Conservation (phyloP, 2,113 vertebrate species). For the Barbus barbus region DNA sequence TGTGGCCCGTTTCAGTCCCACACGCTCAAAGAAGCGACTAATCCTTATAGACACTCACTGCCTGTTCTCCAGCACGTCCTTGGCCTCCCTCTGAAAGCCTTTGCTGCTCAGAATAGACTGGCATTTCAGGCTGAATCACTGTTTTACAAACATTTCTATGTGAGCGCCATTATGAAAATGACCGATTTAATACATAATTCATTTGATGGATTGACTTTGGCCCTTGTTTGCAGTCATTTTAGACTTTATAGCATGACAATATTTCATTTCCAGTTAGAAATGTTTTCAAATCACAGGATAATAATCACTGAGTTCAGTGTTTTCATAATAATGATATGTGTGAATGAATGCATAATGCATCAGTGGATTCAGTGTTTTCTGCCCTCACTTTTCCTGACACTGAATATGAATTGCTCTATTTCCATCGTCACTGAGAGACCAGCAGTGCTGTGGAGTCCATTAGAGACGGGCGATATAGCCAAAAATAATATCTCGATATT, state of each 20-base stretch:
- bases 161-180: neutral
- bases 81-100: neutral
- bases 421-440: neutral
- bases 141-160: neutral
- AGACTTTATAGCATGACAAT: neutral
- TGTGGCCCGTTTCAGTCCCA: neutral
- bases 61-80: constrained; percentile 21
- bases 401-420: constrained; percentile 8
- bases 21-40: neutral
- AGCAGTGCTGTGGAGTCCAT: no score
- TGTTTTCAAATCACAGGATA: no score
- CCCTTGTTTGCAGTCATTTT: neutral
- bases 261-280: no score
- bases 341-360: neutral
- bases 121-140: neutral
- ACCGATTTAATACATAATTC: neutral
- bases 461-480: neutral
- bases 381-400: constrained; percentile 1
- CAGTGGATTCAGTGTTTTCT: neutral
- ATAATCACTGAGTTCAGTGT: neutral
- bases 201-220: neutral
- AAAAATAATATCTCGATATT: neutral
- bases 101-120: neutral
- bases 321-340: neutral
- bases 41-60: neutral